A percentile compares a stretch with the other conserved stretches of the same genome.
Conservation (phyloP, 2,888 invertebrate genomes). For the Ormia ochracea region DNA sequence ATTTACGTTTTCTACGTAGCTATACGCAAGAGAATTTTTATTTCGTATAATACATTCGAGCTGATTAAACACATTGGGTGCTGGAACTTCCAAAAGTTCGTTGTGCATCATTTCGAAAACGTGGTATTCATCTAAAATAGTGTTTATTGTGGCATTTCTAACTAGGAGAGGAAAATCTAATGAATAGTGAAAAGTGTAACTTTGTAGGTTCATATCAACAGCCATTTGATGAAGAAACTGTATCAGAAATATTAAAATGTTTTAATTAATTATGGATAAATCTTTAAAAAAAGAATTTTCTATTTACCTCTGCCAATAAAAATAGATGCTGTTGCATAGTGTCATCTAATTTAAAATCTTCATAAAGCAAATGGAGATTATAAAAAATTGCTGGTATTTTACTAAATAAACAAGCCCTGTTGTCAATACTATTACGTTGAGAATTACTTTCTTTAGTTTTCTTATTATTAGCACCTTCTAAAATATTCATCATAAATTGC, state of each 20-base stretch:
- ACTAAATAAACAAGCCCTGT: slow-evolving; percentile 83
- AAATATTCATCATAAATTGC: slow-evolving; percentile 79
- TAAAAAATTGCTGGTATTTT: slow-evolving; percentile 86
- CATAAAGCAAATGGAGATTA: slow-evolving; percentile 91
- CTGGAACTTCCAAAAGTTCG: slow-evolving; percentile 70
- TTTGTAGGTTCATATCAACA: slow-evolving; percentile 83
- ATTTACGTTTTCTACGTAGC: slow-evolving; percentile 86
- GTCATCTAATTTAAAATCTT: slow-evolving; percentile 90
- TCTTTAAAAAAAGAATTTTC: neutral
- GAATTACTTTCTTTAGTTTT: slow-evolving; percentile 14
- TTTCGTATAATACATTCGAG: slow-evolving; percentile 82
- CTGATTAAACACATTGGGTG: slow-evolving; percentile 84
- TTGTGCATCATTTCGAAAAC: slow-evolving; percentile 81
- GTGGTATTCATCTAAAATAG: slow-evolving; percentile 77
- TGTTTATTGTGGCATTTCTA: slow-evolving; percentile 67
- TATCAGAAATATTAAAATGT: neutral
- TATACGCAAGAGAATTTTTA: slow-evolving; percentile 80
- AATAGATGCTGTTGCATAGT: slow-evolving; percentile 83
- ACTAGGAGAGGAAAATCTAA: slow-evolving; percentile 87
- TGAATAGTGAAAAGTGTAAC: slow-evolving; percentile 89
- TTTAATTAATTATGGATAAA: neutral
- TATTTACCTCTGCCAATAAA: slow-evolving; percentile 79
- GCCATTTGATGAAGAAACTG: slow-evolving; percentile 86
- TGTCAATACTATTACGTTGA: slow-evolving; percentile 68
- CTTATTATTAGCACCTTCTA: slow-evolving; percentile 64